These are phyloP conservation scores for Dunckerocampus dactyliophorus DNA, from an alignment of 2,113 vertebrate species.

Conservation along the genomic window DNA sequence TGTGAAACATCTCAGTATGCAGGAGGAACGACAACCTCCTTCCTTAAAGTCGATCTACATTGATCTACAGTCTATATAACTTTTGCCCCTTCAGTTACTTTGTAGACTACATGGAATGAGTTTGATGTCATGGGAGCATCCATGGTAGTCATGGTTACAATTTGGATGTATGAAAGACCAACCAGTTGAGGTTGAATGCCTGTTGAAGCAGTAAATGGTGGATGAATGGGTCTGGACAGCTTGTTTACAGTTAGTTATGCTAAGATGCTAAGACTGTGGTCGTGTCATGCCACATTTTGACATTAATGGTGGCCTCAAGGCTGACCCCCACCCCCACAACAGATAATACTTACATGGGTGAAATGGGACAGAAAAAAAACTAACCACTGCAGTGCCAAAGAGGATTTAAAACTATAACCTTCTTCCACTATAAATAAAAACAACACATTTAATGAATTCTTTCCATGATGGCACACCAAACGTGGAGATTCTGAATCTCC, in stretches of 20 bases:
- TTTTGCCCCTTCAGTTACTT: constrained; percentile 29
- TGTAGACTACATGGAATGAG: constrained; percentile 37
- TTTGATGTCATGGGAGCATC: constrained; percentile 26
- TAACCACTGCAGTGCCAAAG: constrained; percentile 58
- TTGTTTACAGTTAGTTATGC: constrained; percentile 8
- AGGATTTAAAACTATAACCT: constrained; percentile 57
- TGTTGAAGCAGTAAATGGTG: constrained; percentile 17
- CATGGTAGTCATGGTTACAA: not conserved
- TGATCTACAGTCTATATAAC: constrained; percentile 58
- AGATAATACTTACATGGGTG: constrained; percentile 44
- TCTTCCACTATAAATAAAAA: constrained; percentile 69
- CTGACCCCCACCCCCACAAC: not conserved
- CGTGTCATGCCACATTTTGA: constrained; percentile 61
- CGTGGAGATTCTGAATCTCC: constrained; percentile 66
- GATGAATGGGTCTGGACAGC: too few species aligned
- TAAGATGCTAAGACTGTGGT: constrained; percentile 5
- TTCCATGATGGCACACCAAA: constrained; percentile 74
- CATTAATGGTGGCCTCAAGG: constrained; percentile 33
- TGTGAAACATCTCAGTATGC: constrained; percentile 47
- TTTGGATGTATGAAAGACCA: constrained; percentile 11
- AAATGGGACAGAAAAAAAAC: constrained; percentile 53
- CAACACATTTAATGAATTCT: constrained; percentile 52
- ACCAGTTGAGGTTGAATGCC: constrained; percentile 32
- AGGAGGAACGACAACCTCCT: constrained; percentile 36
- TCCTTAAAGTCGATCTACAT: constrained; percentile 45